Evolutionary conservation across 2,888 invertebrate genomes (phyloP).

Genomic region (Crepidodera aurea): DNA sequence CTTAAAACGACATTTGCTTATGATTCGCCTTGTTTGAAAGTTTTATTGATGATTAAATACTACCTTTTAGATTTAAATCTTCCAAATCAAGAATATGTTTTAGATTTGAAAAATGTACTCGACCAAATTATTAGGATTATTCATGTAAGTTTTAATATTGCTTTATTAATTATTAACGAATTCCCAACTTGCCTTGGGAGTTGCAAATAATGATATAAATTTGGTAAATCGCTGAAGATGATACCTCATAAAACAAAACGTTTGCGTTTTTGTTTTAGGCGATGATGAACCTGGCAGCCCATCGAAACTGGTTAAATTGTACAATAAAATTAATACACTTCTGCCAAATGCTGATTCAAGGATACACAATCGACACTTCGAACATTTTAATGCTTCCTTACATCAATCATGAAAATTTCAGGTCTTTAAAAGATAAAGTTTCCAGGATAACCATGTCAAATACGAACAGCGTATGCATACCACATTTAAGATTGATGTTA

Average conservation of each 20-base stretch:
- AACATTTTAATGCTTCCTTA: slow-evolving; percentile 81
- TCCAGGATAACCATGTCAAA: slow-evolving; percentile 17
- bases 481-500: slow-evolving; percentile 29
- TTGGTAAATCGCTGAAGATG: too few species aligned
- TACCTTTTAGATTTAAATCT: slow-evolving; percentile 85
- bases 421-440: slow-evolving; percentile 66
- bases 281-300: slow-evolving; percentile 93
- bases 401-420: slow-evolving; percentile 71
- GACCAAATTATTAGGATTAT: slow-evolving; percentile 95
- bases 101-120: slow-evolving; percentile 95
- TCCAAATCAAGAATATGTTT: slow-evolving; percentile 92
- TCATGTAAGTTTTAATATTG: slow-evolving; percentile 74
- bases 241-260: neutral
- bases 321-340: slow-evolving; percentile 79
- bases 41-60: slow-evolving; percentile 91
- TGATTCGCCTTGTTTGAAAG: slow-evolving; percentile 94
- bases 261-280: slow-evolving; percentile 70
- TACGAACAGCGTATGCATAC: slow-evolving; percentile 26
- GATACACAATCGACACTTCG: slow-evolving; percentile 82
- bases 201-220: too few species aligned
- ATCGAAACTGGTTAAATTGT: slow-evolving; percentile 88
- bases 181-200: too few species aligned
- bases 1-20: slow-evolving; percentile 74
- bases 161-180: slow-evolving; percentile 2
- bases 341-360: slow-evolving; percentile 93